Evolutionary conservation across 2,888 invertebrate genomes (phyloP), one percentile per base, ranked within the genome.

Genomic region (Acleris literana): DNA sequence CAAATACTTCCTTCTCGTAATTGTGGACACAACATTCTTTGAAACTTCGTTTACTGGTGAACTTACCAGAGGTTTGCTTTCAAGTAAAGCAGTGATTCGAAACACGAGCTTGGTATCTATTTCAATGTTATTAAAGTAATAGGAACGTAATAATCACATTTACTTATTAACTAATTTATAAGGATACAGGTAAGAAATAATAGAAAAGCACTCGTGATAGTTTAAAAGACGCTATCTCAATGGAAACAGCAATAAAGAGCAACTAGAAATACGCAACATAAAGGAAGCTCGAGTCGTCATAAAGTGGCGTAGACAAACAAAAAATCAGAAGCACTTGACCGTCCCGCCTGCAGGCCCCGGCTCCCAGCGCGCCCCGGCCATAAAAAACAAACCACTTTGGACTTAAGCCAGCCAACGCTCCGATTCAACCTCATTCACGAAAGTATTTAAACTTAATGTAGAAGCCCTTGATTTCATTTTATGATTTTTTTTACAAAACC

Each of bases 381-480:
- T 87, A 90, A 90, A 90, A 90, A 92, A 86, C 83, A 82, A 85
- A 84, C 80, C 88, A 87, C 87, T 90, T 89, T 90, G 91, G 90
- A 85, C 81, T 77, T 74, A 74, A 85, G 89, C 91, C 91, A 90
- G 83, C 76, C 77, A 72, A 76, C 79, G 81, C 79, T 80, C 79
- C 76, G 77, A 82, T 80, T 83, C 83, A 81, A 83, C 81, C 84
- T 84, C 86, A 87, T 89, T 89, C 86, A 87, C 85, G 82, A 83
- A 83, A 84, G 78, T 83, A 80, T 86, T 89, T 85, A 81, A 87
- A 85, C 78, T 80, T 80, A 78, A 82, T 85, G 81, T 77, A 79
- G 83, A 81, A 80, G 80, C 84, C 85, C 87, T 89, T 81, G 81
- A 87, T 85, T 81, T 82, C 80, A 84, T 84, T 84, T 77, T 75